phyloP scores from a whole-genome alignment of 1,140 invertebrate species.

The Drosophila orena region DNA sequence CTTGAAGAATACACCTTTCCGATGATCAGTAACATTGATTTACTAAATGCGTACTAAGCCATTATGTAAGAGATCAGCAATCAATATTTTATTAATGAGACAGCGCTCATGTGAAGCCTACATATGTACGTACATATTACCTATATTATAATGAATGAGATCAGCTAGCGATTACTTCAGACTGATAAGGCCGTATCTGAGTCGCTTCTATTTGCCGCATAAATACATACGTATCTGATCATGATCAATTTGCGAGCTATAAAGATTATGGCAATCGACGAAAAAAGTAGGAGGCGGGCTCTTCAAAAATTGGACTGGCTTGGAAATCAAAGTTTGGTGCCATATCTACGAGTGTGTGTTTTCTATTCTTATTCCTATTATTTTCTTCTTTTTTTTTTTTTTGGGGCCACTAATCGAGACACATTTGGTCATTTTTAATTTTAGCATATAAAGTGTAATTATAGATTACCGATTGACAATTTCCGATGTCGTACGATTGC shows the following conservation, averaged over 20 bases:
- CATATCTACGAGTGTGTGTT: conserved; percentile 32
- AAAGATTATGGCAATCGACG: conserved; percentile 9
- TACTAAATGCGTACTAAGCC: background rate
- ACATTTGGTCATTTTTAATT: conserved; percentile 80
- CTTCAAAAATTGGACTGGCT: conserved; percentile 4
- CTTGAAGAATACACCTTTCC: too few species aligned
- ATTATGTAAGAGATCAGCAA: conserved; percentile 24
- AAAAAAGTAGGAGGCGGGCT: background rate
- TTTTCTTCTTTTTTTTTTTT: conserved; percentile 3
- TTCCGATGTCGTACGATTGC: conserved; percentile 23
- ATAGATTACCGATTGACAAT: conserved; percentile 62
- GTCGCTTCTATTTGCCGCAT: background rate
- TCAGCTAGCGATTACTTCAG: conserved; percentile 28
- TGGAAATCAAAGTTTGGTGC: conserved; percentile 32
- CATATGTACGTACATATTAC: background rate
- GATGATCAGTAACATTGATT: background rate
- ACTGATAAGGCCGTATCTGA: conserved; percentile 12
- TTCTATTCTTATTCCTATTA: conserved; percentile 3
- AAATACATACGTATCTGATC: conserved; percentile 17
- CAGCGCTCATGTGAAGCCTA: background rate
- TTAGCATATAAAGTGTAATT: conserved; percentile 72
- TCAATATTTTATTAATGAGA: conserved; percentile 39
- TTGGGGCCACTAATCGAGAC: conserved; percentile 2
- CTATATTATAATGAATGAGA: conserved; percentile 52
- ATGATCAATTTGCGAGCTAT: conserved; percentile 31